These are phyloP conservation scores for Sparus aurata DNA, from an alignment of 2,797 vertebrate species.

Conservation along the genomic window DNA sequence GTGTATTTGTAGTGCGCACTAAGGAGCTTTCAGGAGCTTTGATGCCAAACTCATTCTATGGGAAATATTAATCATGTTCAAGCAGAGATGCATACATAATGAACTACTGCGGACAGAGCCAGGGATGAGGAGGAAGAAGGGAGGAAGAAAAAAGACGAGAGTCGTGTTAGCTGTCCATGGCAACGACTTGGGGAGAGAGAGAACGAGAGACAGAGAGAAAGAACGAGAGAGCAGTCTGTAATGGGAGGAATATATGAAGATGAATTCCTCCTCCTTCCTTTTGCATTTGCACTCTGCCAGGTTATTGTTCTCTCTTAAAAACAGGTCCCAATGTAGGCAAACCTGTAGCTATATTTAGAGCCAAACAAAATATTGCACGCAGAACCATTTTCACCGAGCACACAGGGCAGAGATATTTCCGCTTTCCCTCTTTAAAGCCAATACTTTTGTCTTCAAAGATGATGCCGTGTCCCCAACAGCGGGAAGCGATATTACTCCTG, in stretches of 20 bases:
- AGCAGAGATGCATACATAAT: slow-evolving; percentile 66
- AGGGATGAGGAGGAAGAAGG: slow-evolving; percentile 35
- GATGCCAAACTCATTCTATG: slow-evolving; percentile 69
- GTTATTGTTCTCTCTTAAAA: slow-evolving; percentile 72
- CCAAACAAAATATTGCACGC: slow-evolving; percentile 56
- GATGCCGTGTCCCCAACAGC: slow-evolving; percentile 59
- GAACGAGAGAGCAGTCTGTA: slow-evolving; percentile 18
- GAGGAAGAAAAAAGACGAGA: slow-evolving; percentile 45
- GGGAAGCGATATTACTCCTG: slow-evolving; percentile 51
- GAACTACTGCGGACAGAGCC: slow-evolving; percentile 50
- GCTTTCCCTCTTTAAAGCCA: slow-evolving; percentile 39
- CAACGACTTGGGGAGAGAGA: slow-evolving; percentile 33
- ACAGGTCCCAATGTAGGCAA: slow-evolving; percentile 63
- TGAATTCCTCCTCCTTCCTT: slow-evolving; percentile 48
- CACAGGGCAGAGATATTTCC: slow-evolving; percentile 39
- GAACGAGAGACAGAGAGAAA: slow-evolving; percentile 31
- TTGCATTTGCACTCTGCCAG: slow-evolving; percentile 56
- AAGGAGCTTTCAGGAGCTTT: slow-evolving; percentile 58
- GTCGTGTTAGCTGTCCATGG: slow-evolving; percentile 47
- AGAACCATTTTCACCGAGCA: slow-evolving; percentile 45
- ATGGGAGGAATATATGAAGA: slow-evolving; percentile 57
- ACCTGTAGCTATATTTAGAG: slow-evolving; percentile 76
- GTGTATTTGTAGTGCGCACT: slow-evolving; percentile 26
- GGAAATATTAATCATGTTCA: slow-evolving; percentile 76
- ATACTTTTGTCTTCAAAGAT: slow-evolving; percentile 63